These are phyloP conservation scores for Baccha elongata DNA, from an alignment of 2,888 invertebrate species.

Conservation along the genomic window DNA sequence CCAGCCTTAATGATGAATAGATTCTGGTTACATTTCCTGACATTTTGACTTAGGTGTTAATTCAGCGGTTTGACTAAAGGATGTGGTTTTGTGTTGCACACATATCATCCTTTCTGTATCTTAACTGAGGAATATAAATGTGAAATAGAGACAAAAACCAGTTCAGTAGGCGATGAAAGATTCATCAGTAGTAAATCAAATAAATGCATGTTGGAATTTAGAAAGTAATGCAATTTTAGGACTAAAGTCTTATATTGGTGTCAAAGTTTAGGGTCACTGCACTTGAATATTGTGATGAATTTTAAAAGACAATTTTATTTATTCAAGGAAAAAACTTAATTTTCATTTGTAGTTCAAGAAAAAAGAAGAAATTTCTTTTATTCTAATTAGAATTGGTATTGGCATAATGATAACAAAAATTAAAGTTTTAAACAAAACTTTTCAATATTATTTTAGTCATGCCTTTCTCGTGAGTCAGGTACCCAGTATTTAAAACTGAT, in stretches of 20 bases:
- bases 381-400: too few species aligned
- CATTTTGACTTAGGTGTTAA: conserved; percentile 75
- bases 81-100: conserved; percentile 70
- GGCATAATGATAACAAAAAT: too few species aligned
- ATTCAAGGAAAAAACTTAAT: too few species aligned
- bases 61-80: conserved; percentile 75
- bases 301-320: too few species aligned
- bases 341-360: too few species aligned
- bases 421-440: too few species aligned
- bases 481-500: too few species aligned
- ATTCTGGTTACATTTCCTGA: conserved; percentile 75
- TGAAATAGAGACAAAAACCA: conserved; percentile 6
- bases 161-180: conserved; percentile 36
- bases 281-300: too few species aligned
- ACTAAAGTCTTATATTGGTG: conserved; percentile 3
- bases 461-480: too few species aligned
- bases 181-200: conserved; percentile 56
- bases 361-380: too few species aligned
- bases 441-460: too few species aligned
- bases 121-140: neutral
- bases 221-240: conserved; percentile 33
- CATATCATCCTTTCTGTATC: conserved; percentile 3
- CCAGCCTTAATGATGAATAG: conserved; percentile 74
- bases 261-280: neutral
- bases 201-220: conserved; percentile 29